Evolutionary conservation across 2,113 vertebrate species (phyloP), one percentile per base, ranked within the genome.

Genomic region (Camelus dromedarius): DNA sequence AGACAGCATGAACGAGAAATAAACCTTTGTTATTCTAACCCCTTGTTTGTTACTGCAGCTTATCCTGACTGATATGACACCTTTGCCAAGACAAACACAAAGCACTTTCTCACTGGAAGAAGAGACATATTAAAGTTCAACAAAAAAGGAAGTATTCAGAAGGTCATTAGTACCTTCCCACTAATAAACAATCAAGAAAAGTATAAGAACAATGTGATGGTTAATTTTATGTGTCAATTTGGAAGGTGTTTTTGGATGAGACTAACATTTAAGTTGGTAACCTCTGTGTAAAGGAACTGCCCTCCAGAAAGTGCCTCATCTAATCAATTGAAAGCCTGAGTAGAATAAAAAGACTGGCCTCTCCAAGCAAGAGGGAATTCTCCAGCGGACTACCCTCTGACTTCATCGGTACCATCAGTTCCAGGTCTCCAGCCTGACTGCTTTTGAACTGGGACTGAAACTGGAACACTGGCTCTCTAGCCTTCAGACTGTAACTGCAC

Each of bases 241-340:
- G 48, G 32, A 52, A 35, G 20, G 20, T 62, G 42, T 62, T 82
- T 77, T n/a, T 26, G 13, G 58, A 56, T 52, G 32, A 89, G 35
- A 83, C 77, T 90, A 90, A 95, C 50, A 76, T 20, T 89, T 69
- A 90, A 90, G 89, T 16, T 54, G 32, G 15, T 67, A 15, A 88
- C 58, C 20, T 79, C 35, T 50, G 38, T 35, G 24, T 81, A 56
- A 87, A 73, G 30, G 24, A 56, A 62, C 75, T 89, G 38, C 52
- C 35, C 35, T 58, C 52, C 12, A 42, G 6, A 54, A 79, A 77
- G n/a, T 42, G 26, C 48, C 48, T 90, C 58, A 90, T 22, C 18
- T n/a, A 66, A 38, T 66, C 15, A 86, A 28, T 8, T 76, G 22
- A 90, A 58, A 87, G 28, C 26, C 6, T 56, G 11, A 90, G 19